Evolutionary conservation across 2,113 vertebrate genomes (phyloP), one percentile per base, ranked within the genome.

Genomic region (Hydrochoerus hydrochaeris): DNA sequence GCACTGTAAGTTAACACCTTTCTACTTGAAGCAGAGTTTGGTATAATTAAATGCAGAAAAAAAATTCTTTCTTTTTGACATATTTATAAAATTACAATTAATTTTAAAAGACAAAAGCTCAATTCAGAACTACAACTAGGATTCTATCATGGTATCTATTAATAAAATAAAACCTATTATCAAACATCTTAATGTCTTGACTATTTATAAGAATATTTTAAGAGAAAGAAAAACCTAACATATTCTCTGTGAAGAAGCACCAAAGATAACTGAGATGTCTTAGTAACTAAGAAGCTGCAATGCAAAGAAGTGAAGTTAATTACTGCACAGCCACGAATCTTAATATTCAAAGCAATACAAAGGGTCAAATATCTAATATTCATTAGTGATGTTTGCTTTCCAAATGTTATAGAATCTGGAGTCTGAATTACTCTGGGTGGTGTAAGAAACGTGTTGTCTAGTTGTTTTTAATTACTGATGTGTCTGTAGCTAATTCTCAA

Each of bases 291-390:
- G 44, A 97, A 88, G 57, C 28, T 90, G 0, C 49, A 92, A 85
- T 19, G 35, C 19, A 95, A 78, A 88, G 35, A 32, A 87, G 28
- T n/a, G 69, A 85, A 82, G 85, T 91, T 92, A 95, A 93, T 95
- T 95, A 69, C 32, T 69, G 16, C 7, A 94, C 41, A 24, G 67
- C 3, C 28, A 60, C 65, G 13, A 30, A 78, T 78, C 88, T 96
- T 95, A 90, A 96, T 88, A 95, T 73, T 92, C 88, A 95, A 95
- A 96, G 78, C 14, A 90, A 62, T 49, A 78, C 12, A 90, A 92
- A 46, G 44, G 41, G 95, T 58, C 95, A 91, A 57, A 91, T 75
- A 62, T 52, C 89, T 92, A 94, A 90, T 62, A 82, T 88, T 94
- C 88, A 78, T 57, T 85, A 91, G 63, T n/a, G 77, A 94, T 88